phyloP scores from a whole-genome alignment of 37 sponge, comb jelly and placozoan species.

The Ephydatia muelleri region DNA sequence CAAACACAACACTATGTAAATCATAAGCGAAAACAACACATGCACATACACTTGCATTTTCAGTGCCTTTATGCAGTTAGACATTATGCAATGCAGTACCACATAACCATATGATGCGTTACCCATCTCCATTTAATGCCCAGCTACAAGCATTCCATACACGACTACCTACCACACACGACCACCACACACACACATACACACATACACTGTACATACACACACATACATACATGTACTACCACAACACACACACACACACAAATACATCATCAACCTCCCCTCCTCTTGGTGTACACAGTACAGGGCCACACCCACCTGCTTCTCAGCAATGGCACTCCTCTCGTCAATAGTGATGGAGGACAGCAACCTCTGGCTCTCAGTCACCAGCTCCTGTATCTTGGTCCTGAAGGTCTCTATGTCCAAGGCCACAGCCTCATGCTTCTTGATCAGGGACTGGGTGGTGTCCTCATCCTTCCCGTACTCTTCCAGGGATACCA shows the following conservation, averaged over 20 bases:
- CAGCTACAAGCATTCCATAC: no score
- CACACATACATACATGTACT: neutral
- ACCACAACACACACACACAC: neutral
- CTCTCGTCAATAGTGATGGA: slow-evolving; percentile 64
- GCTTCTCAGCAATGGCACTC: slow-evolving; percentile 52
- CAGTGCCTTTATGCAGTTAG: no score
- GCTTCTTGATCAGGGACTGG: slow-evolving; percentile 80
- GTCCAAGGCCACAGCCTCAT: slow-evolving; percentile 77
- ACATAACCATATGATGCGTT: no score
- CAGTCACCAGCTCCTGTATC: slow-evolving; percentile 49
- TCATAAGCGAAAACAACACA: no score
- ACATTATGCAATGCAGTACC: no score
- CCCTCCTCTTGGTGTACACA: neutral
- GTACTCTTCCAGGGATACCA: slow-evolving; percentile 79
- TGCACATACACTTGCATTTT: no score
- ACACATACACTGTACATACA: neutral
- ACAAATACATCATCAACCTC: no score
- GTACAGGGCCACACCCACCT: slow-evolving; percentile 15
- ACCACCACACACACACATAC: no score
- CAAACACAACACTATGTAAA: no score
- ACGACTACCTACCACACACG: no score
- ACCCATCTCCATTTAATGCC: no score
- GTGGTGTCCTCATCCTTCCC: slow-evolving; percentile 86
- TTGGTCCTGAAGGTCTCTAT: slow-evolving; percentile 65
- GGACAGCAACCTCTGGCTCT: slow-evolving; percentile 56